Evolutionary conservation across 2,888 invertebrate genomes (phyloP).

Genomic region (Mellilla xanthometata): DNA sequence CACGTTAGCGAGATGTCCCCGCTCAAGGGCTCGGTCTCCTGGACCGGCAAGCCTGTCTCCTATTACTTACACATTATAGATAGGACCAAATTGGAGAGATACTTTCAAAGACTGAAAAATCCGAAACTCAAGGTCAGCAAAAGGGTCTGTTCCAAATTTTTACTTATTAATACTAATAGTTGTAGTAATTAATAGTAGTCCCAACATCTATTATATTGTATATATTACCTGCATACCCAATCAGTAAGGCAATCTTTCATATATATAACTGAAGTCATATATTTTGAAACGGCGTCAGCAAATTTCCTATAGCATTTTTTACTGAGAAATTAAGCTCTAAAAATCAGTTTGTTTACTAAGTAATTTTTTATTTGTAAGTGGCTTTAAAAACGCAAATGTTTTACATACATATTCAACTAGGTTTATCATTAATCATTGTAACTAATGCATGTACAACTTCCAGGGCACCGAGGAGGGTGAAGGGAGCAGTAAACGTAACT

Average conservation of each 20-base stretch:
- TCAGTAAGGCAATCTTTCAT: too few species aligned
- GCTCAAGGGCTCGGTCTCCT: slow-evolving; percentile 97
- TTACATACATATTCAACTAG: slow-evolving; percentile 18
- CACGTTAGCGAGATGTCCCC: slow-evolving; percentile 98
- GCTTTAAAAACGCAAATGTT: too few species aligned
- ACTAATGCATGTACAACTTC: neutral
- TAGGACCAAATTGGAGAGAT: slow-evolving; percentile 97
- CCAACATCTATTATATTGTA: too few species aligned
- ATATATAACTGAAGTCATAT: too few species aligned
- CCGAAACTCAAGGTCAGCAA: slow-evolving; percentile 88
- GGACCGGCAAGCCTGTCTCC: slow-evolving; percentile 99
- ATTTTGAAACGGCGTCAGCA: too few species aligned
- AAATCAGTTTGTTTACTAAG: too few species aligned
- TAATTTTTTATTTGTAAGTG: too few species aligned
- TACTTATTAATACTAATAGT: slow-evolving; percentile 14
- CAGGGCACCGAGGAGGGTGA: slow-evolving; percentile 70
- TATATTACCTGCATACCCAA: too few species aligned
- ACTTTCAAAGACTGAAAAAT: slow-evolving; percentile 97
- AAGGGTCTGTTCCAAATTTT: slow-evolving; percentile 78
- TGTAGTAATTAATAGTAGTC: too few species aligned
- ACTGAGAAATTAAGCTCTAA: too few species aligned
- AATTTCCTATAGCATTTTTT: too few species aligned
- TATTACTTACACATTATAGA: slow-evolving; percentile 99
- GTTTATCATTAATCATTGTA: too few species aligned
- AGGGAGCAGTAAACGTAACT: slow-evolving; percentile 60